Evolutionary conservation across 2,113 vertebrate species (phyloP).

Genomic region (Pollachius pollachius): DNA sequence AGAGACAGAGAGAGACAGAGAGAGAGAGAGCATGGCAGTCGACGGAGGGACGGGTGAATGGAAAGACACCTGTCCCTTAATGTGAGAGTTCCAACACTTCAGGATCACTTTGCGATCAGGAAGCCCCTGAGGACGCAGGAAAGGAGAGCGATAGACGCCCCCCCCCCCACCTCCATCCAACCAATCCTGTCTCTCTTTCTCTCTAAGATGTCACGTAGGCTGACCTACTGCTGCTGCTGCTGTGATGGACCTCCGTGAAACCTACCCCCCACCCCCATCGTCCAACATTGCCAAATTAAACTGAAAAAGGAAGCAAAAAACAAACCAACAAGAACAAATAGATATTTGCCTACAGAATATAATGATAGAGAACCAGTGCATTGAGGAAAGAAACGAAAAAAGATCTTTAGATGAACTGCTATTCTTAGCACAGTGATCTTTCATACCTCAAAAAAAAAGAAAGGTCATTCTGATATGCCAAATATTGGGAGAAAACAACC

Average conservation of each 20-base stretch:
- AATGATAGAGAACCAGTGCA: too few species aligned
- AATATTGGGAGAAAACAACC: too few species aligned
- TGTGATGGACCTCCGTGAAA: conserved; percentile 52
- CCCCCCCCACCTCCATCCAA: too few species aligned
- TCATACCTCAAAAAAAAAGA: too few species aligned
- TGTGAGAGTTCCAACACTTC: conserved; percentile 15
- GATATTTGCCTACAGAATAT: too few species aligned
- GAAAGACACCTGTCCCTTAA: conserved; percentile 14
- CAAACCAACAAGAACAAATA: too few species aligned
- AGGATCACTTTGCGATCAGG: not conserved
- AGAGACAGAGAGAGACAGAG: not conserved
- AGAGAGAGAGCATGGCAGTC: conserved; percentile 7
- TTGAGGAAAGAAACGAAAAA: too few species aligned
- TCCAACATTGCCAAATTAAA: conserved; percentile 31
- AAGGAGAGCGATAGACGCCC: not conserved
- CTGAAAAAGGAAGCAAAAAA: too few species aligned
- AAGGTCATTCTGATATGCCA: too few species aligned
- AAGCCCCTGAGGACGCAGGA: not conserved
- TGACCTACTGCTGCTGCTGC: conserved; percentile 31
- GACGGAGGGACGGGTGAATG: not conserved
- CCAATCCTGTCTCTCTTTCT: not conserved
- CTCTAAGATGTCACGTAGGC: conserved; percentile 29
- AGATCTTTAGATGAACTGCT: too few species aligned
- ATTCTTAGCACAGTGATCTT: too few species aligned
- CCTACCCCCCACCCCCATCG: conserved; percentile 2